Base-by-base conservation (phyloP, 64 coral and sea anemone species). In the Montipora sp. region DNA sequence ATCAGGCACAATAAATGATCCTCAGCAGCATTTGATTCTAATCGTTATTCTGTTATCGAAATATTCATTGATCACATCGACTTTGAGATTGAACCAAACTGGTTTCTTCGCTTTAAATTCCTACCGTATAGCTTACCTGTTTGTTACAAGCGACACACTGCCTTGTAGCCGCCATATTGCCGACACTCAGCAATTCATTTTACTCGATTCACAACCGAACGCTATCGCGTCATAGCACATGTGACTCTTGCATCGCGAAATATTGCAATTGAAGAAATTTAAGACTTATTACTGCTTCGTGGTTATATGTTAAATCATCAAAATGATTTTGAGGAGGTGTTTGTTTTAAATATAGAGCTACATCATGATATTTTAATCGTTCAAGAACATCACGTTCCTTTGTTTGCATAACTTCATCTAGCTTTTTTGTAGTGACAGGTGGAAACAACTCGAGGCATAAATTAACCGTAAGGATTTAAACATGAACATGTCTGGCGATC, bases 121-220 rank as follows among this genome's bases (percentile, higher is more conserved):
- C 14, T 78, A 7, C 48, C 13, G 13, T 16, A 47, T 15, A 78
- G 5, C 75, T 78, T 78, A 78, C 75, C 75, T 78, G 75, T 78
- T 46, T 49, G 75, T 78, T 78, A 78, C 75, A 78, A 78, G 75
- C 75, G 2, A 78, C 75, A 18, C 75, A 78, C 47, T 78, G 75
- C 15, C 19, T 78, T 5, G 49, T 78, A 50, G 75, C 75, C 44
- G 75, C 75, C 75, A 78, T 78, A 36, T 36, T 36, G 36, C 36
- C 36, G 44, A 15, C 44, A 36, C 19, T 15, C 46, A 63, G 60
- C 13, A 7, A 12, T 57, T 57, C 53, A 8, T 57, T 18, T 49
- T 48, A 78, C 75, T 18, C 75, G 13, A 48, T 78, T 8, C 19
- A 7, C 13, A 15, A 49, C 15, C 45, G 12, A 49, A 13, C 7